phyloP scores from a whole-genome alignment of 2,888 invertebrate species.

The Megamerina dolium region DNA sequence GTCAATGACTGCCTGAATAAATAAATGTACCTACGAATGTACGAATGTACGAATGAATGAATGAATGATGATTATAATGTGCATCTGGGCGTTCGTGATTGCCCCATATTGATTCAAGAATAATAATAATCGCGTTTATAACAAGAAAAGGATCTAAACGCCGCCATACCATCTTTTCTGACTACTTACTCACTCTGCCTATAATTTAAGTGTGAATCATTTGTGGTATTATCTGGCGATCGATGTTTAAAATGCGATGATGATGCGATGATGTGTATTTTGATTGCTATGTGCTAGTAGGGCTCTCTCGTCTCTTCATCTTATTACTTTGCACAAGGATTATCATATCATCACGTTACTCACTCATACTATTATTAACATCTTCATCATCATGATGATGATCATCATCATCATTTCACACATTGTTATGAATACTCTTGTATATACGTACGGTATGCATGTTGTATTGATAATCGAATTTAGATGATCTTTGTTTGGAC shows the following conservation, averaged over 20 bases:
- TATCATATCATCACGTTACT: background rate
- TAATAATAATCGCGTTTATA: too few species aligned
- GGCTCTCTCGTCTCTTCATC: background rate
- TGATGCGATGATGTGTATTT: background rate
- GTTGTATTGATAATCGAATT: too few species aligned
- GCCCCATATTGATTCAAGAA: too few species aligned
- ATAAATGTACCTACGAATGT: too few species aligned
- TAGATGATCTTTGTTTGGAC: too few species aligned
- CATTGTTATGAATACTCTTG: too few species aligned
- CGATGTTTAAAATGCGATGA: background rate
- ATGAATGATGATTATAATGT: too few species aligned
- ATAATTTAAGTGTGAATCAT: constrained; percentile 14
- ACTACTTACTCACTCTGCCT: constrained; percentile 2
- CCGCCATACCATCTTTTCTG: constrained; percentile 2
- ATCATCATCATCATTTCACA: background rate
- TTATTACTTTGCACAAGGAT: background rate
- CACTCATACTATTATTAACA: background rate
- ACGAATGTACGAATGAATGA: too few species aligned
- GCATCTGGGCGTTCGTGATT: too few species aligned
- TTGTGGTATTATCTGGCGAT: background rate
- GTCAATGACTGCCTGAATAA: too few species aligned
- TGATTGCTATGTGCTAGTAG: background rate
- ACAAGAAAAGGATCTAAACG: too few species aligned
- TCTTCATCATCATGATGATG: background rate
- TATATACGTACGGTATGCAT: too few species aligned